Base-by-base conservation (phyloP, 2,113 vertebrate species). In the Xenopus borealis region DNA sequence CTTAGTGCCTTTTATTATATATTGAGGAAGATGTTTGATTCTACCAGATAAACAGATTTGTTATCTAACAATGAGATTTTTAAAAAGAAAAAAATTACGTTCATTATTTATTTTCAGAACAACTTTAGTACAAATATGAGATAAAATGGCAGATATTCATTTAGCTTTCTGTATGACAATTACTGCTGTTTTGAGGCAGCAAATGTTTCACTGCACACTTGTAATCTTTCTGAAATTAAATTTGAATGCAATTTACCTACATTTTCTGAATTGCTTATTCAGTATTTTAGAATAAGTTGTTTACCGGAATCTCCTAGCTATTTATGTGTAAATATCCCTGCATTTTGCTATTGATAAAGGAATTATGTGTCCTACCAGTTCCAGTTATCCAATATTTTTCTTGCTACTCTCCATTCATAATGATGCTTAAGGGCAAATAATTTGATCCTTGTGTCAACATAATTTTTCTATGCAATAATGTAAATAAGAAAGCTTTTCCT, bases 261-360 rank as follows among this genome's bases (percentile, higher is more conserved):
- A n/a, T 83, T 83, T 81, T 82, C 79, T 73, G 14, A 86, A 80
- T 66, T 79, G 81, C 52, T 70, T 46, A 78, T 85, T 86, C 80
- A 78, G 27, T 81, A 40, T 85, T 81, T 88, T 84, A 78, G 79
- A 78, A 27, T 84, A 72, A 62, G 61, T 78, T 19, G 82, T 78
- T 40, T 83, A 67, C 72, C 84, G 77, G 83, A 86, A 84, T 86
- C 82, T 86, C 71, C 44, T 74, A 80, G 68, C 84, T 85, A 84
- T 90, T 89, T 90, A 82, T 86, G 86, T 90, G 85, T 84, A 89
- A 89, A 88, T 89, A 84, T 61, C 79, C 71, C 46, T 78, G 33
- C 70, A 79, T 80, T 84, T 62, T 75, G 62, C 83, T 88, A 86
- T 82, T 88, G 79, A 75, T 75, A 50, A 20, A 52, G 69, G 65